Conservation (phyloP, 2,797 vertebrate genomes). For the Molothrus aeneus region DNA sequence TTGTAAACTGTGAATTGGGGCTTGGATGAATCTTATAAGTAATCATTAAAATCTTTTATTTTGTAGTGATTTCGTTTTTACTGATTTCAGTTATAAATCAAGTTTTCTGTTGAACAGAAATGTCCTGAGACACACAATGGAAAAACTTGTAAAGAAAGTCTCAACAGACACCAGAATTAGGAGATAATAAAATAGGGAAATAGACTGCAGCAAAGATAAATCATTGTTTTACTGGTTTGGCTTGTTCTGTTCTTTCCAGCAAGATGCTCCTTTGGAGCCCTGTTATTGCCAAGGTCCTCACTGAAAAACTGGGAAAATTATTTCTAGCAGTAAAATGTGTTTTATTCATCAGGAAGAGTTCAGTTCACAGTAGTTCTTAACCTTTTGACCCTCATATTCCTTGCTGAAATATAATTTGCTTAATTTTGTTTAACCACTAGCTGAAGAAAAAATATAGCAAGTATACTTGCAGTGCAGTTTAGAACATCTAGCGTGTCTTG, state of each 20-base stretch:
- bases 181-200: background rate
- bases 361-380: background rate
- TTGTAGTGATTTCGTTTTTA: slow-evolving; percentile 13
- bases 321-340: background rate
- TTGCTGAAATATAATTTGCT: background rate
- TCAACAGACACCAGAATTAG: background rate
- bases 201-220: background rate
- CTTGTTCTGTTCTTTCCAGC: background rate
- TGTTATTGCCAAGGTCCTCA: background rate
- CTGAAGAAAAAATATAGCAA: background rate
- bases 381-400: background rate
- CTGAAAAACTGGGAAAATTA: background rate
- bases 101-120: background rate
- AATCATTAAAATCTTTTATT: slow-evolving; percentile 53
- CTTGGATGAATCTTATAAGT: background rate
- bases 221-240: background rate
- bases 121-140: background rate
- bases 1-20: slow-evolving; percentile 33
- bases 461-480: background rate
- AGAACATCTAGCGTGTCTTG: background rate
- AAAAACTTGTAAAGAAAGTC: background rate
- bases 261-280: background rate
- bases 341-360: background rate
- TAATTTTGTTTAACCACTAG: background rate
- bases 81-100: slow-evolving; percentile 37